Conservation (phyloP, 37 sponge, comb jelly and placozoan species). For the Diacarnus erythraeanus region DNA sequence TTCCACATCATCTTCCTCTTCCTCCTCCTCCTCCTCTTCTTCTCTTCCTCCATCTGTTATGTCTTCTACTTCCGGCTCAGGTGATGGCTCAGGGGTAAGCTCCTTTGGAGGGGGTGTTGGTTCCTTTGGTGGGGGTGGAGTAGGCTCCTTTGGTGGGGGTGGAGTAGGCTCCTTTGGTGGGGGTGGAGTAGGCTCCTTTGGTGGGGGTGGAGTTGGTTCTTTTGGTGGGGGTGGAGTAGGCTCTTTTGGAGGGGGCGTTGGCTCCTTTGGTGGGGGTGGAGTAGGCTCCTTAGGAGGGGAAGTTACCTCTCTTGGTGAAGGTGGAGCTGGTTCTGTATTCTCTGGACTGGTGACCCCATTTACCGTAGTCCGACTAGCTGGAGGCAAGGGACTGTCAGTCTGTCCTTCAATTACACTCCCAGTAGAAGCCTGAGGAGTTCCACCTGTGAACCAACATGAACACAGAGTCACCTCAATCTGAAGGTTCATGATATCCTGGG, state of each 20-base stretch:
- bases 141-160: slow-evolving; percentile 32
- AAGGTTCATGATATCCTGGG: too few relatives aligned
- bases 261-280: slow-evolving; percentile 31
- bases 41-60: slow-evolving; percentile 27
- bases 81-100: background rate
- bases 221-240: slow-evolving; percentile 25
- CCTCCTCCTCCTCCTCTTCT: slow-evolving; percentile 28
- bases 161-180: slow-evolving; percentile 43
- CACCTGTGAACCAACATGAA: background rate
- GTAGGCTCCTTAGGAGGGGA: slow-evolving; percentile 27
- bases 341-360: slow-evolving; percentile 32
- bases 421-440: background rate
- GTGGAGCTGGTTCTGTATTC: slow-evolving; percentile 21
- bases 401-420: background rate
- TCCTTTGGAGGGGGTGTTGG: slow-evolving; percentile 27
- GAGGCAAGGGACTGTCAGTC: slow-evolving; percentile 2
- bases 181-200: slow-evolving; percentile 37
- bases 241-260: slow-evolving; percentile 29
- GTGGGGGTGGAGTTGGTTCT: slow-evolving; percentile 38
- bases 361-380: slow-evolving; percentile 13
- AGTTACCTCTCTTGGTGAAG: slow-evolving; percentile 22
- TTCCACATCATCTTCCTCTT: slow-evolving; percentile 20
- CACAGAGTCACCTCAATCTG: background rate
- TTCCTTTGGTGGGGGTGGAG: slow-evolving; percentile 39
- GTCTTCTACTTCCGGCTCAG: background rate